Conservation (phyloP, 2,888 invertebrate species). For the Antheraea assamensis region DNA sequence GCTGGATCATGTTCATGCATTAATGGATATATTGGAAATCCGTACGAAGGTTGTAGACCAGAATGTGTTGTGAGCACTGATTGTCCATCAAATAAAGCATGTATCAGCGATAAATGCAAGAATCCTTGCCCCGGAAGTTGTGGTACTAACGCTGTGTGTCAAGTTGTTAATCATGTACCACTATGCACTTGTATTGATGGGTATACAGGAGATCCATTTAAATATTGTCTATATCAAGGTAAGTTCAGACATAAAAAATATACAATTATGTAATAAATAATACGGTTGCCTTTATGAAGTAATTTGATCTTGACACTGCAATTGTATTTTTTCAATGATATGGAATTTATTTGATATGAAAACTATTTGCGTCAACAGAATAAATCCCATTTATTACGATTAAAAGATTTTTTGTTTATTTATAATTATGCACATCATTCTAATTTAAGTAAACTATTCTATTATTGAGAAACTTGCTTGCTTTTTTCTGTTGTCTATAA, state of each 20-base stretch:
- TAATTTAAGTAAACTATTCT: too few species aligned
- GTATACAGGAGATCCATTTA: conserved; percentile 89
- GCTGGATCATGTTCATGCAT: conserved; percentile 87
- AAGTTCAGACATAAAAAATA: conserved; percentile 20
- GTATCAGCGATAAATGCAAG: conserved; percentile 86
- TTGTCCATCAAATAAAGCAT: conserved; percentile 86
- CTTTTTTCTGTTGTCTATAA: too few species aligned
- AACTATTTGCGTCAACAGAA: too few species aligned
- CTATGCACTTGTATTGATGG: conserved; percentile 85
- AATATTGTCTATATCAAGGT: conserved; percentile 82
- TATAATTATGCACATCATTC: too few species aligned
- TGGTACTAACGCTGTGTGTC: conserved; percentile 88
- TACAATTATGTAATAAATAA: background rate
- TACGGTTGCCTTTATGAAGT: too few species aligned
- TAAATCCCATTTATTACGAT: too few species aligned
- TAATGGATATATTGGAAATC: conserved; percentile 88
- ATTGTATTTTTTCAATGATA: too few species aligned
- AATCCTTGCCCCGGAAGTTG: conserved; percentile 92
- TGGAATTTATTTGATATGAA: too few species aligned
- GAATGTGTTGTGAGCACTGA: conserved; percentile 89
- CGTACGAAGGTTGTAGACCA: conserved; percentile 89
- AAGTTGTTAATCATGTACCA: conserved; percentile 87
- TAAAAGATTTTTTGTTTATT: too few species aligned
- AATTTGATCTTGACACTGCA: too few species aligned
- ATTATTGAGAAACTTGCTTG: too few species aligned